phyloP scores from a whole-genome alignment of 2,797 vertebrate genomes.

The Pipistrellus kuhlii region DNA sequence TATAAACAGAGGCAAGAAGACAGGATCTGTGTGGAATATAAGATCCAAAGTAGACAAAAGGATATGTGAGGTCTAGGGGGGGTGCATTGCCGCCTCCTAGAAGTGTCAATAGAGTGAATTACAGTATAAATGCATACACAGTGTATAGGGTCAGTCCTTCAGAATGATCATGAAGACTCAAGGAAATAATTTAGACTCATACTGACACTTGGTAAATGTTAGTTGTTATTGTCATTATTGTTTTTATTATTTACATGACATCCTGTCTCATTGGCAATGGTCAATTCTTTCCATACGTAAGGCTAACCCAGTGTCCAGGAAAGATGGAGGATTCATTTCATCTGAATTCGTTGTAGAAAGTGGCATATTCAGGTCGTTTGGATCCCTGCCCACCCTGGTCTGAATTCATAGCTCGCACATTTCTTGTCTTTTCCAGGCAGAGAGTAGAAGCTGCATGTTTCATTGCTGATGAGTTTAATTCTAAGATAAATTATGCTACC shows the following conservation, averaged over 20 bases:
- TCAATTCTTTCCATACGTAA: neutral
- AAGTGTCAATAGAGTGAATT: neutral
- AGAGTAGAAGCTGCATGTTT: constrained; percentile 39
- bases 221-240: neutral
- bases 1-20: neutral
- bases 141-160: neutral
- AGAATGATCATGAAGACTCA: neutral
- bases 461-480: constrained; percentile 43
- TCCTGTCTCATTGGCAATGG: neutral
- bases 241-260: constrained; percentile 16
- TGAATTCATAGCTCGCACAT: neutral
- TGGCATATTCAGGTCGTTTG: neutral
- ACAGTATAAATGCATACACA: neutral
- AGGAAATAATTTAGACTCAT: neutral
- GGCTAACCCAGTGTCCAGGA: neutral
- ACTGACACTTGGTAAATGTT: neutral
- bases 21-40: neutral
- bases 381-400: neutral
- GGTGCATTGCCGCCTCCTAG: neutral
- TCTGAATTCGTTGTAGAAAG: constrained; percentile 15
- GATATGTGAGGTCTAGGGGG: neutral
- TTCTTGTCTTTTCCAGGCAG: constrained; percentile 45
- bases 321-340: neutral
- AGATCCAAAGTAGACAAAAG: neutral
- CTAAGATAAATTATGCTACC: constrained; percentile 65